These are phyloP conservation scores for Akabosia matsudoensis DNA, from an alignment of 1,140 invertebrate genomes.

Conservation along the genomic window DNA sequence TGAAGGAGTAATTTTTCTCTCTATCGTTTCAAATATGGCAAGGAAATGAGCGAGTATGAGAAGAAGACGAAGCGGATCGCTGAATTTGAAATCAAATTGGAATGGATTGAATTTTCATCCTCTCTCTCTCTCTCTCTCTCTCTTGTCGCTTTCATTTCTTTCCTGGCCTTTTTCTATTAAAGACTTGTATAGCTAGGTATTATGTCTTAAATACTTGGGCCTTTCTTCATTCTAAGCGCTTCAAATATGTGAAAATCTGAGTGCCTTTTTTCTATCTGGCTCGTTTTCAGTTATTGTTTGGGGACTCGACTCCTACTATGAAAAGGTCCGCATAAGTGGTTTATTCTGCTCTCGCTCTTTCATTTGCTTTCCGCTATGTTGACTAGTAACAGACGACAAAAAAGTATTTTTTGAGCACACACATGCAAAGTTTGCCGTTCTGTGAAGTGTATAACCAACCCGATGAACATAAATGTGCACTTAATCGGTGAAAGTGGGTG, in stretches of 20 bases:
- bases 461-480: not conserved
- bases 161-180: too few species aligned
- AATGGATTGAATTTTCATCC: slow-evolving; percentile 14
- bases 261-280: not conserved
- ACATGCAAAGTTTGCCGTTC: too few species aligned
- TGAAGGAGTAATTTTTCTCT: not conserved
- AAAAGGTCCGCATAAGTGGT: not conserved
- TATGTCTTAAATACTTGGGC: too few species aligned
- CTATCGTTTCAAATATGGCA: too few species aligned
- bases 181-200: too few species aligned
- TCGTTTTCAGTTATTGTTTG: not conserved
- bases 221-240: too few species aligned
- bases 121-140: not conserved
- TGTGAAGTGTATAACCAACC: too few species aligned
- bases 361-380: not conserved
- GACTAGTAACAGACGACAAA: not conserved
- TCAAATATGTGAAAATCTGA: not conserved
- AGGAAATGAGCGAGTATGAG: not conserved
- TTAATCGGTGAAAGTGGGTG: not conserved
- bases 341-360: not conserved
- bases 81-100: slow-evolving; percentile 17
- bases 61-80: not conserved
- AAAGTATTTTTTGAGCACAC: too few species aligned
- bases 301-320: not conserved
- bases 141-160: not conserved